These are phyloP conservation scores for Orchestia grillus DNA, from an alignment of 1,140 invertebrate species.

Conservation along the genomic window DNA sequence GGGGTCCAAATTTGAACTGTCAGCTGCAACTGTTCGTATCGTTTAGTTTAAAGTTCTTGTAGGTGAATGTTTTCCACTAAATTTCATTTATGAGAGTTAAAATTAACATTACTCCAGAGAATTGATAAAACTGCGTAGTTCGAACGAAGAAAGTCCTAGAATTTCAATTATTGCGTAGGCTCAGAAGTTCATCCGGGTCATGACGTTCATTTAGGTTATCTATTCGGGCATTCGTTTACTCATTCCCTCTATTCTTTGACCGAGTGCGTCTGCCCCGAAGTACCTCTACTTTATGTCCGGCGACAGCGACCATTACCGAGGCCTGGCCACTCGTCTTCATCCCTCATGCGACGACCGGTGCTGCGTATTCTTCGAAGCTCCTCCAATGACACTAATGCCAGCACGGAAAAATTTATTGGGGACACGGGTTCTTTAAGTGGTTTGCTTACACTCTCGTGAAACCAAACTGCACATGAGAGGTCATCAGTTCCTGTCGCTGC, in stretches of 20 bases:
- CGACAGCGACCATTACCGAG: not conserved
- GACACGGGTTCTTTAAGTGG: conserved; percentile 14
- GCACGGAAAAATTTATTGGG: conserved; percentile 8
- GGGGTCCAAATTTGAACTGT: too few species aligned
- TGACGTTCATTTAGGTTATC: not conserved
- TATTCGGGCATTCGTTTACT: not conserved
- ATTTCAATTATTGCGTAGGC: not conserved
- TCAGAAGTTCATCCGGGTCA: not conserved
- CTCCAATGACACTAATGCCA: conserved; percentile 47
- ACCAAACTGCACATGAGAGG: conserved; percentile 13
- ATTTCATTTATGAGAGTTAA: too few species aligned
- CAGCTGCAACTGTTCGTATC: too few species aligned
- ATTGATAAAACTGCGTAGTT: not conserved
- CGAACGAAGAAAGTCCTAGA: not conserved
- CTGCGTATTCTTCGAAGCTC: not conserved
- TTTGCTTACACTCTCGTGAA: conserved; percentile 19
- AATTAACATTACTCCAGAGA: too few species aligned
- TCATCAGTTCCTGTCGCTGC: not conserved
- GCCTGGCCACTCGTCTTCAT: not conserved
- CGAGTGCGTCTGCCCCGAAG: not conserved
- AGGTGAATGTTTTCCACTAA: too few species aligned
- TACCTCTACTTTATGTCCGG: not conserved
- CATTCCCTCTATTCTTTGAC: not conserved
- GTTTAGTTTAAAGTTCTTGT: too few species aligned
- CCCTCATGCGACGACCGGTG: not conserved